These are phyloP conservation scores for Heterochromis multidens DNA, from an alignment of 2,113 vertebrate species.

Conservation along the genomic window DNA sequence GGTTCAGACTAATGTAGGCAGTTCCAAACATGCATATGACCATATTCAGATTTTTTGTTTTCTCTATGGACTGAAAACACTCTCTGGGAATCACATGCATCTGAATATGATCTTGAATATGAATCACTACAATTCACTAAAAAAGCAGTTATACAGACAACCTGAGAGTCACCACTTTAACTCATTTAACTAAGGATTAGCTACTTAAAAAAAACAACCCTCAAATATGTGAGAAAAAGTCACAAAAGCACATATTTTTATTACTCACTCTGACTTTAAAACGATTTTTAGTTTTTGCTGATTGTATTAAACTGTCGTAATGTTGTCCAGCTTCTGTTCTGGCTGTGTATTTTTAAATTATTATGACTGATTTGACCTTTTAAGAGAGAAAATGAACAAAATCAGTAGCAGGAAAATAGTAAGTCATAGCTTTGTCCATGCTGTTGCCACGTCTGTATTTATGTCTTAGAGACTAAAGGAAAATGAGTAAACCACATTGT, in stretches of 20 bases:
- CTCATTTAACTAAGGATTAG: not conserved
- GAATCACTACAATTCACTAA: not conserved
- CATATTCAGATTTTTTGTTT: rapidly evolving
- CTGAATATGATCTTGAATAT: not conserved
- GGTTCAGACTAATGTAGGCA: rapidly evolving
- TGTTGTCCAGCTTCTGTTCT: not conserved
- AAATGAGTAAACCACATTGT: not conserved
- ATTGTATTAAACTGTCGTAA: not conserved
- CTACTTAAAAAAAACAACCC: not conserved
- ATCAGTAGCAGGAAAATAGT: not conserved
- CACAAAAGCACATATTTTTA: not conserved
- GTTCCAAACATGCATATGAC: not conserved
- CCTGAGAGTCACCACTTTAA: not conserved
- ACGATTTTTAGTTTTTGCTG: not conserved
- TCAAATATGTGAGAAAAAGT: not conserved
- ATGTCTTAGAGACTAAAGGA: not conserved
- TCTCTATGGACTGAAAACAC: not conserved
- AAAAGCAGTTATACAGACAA: not conserved
- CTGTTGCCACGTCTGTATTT: not conserved
- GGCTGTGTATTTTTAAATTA: not conserved
- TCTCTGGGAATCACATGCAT: too few relatives aligned
- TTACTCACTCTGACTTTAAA: not conserved
- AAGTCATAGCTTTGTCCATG: not conserved
- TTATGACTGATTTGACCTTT: not conserved
- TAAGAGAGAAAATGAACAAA: not conserved